Evolutionary conservation across 1,140 invertebrate species (phyloP), one percentile per base, ranked within the genome.

Genomic region (Pararge aegeria): DNA sequence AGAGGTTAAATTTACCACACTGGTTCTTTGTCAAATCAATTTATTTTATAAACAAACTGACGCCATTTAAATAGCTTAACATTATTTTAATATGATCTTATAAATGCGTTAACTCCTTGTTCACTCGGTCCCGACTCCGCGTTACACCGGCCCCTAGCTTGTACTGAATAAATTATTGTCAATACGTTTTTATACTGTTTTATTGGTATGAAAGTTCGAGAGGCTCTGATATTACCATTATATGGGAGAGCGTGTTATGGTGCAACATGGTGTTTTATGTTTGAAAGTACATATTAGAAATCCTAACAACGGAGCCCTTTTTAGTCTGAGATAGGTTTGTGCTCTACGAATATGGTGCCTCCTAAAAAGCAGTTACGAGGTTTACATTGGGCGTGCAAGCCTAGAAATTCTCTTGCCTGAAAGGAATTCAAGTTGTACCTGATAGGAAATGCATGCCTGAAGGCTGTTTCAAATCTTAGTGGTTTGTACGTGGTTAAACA

Each of bases 181-280:
- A 80, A 83, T 87, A 71, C 66, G 66, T 75, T 78, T 81, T 83
- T 84, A 84, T 87, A 80, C 84, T 84, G 83, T 87, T 84, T 87
- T 84, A 84, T 84, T 76, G 72, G 68, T 83, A 78, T 71, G 76
- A 80, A 79, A 77, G 78, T 68, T 75, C 55, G 75, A 78, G 78
- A 80, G 77, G 69, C 76, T 80, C 70, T 44, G 66, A 69, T 79
- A 77, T 80, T 78, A 78, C 64, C 70, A 73, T 71, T 66, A 76
- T 76, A 78, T 68, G 61, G 60, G 61, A 55, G 57, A 63, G 54
- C 61, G 55, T 37, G 56, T 61, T 68, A 66, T 84, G 75, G 75
- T 57, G 82, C 66, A 83, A 85, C 68, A 71, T 64, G 61, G 48
- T 64, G 65, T 73, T 78, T 78, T 78, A 76, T 75, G 71, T 70